Evolutionary conservation across 2,888 invertebrate genomes (phyloP), one percentile per base, ranked within the genome.

Genomic region (Apantesis nais): DNA sequence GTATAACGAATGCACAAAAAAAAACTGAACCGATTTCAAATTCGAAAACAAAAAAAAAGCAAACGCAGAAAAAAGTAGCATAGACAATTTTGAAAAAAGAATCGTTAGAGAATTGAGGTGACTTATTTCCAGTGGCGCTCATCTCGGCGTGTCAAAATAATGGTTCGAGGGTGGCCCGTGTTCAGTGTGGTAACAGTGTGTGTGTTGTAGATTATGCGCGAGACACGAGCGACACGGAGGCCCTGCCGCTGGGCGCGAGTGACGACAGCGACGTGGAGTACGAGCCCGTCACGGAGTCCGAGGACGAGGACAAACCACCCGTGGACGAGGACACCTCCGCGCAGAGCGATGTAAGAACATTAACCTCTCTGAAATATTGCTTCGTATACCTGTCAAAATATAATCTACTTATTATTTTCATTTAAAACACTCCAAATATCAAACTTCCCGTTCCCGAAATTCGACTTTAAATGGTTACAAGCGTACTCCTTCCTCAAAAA

Each of bases 201-300:
- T 88, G 85, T 89, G 92, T 93, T 93, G 89, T 94, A 95, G 95
- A 95, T 94, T 84, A 89, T 88, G 95, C 93, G 83, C 92, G 93
- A 76, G 96, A 96, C 89, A 95, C 95, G 78, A 95, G 92, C 86
- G 96, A 96, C 89, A 93, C 95, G 72, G 94, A 93, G 73, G 85
- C 85, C 72, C 63, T 48, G 68, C 60, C 29, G 58, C 48, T 12
- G 61, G 66, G 25, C 39, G 66, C 34, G n/a, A 62, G 58, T n/a
- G 61, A 95, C 68, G 73, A 74, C 12, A 74, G 84, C 37, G 78
- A 79, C 31, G 74, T 81, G 52, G 86, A 87, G 86, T 96, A 92
- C 86, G 96, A 96, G 83, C 96, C 96, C 9, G 95, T 91, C 48
- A 95, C 95, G 60, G 92, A 91, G 71, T 87, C 93, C 9, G 96